A percentile compares a stretch with the other conserved stretches of the same genome.
phyloP scores from a whole-genome alignment of 2,113 vertebrate genomes.

The Anoura caudifer region DNA sequence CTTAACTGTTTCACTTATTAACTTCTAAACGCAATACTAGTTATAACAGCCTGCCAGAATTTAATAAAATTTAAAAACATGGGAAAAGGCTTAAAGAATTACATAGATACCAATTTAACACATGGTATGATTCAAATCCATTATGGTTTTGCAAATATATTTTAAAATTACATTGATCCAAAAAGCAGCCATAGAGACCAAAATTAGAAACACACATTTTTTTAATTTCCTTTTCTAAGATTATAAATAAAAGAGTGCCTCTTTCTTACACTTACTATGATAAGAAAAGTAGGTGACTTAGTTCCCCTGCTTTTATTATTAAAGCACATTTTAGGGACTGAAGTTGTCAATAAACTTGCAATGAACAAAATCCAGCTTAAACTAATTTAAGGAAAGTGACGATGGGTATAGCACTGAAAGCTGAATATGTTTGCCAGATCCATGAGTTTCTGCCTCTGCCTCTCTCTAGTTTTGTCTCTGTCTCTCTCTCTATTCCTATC shows the following conservation, averaged over 20 bases:
- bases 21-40: slow-evolving; percentile 24
- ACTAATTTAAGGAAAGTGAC: background rate
- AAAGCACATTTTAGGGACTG: background rate
- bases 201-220: background rate
- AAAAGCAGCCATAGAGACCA: background rate
- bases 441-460: background rate
- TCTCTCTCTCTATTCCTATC: background rate
- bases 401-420: background rate
- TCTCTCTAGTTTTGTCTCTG: background rate
- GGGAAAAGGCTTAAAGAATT: background rate
- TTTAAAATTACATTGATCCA: slow-evolving; percentile 26
- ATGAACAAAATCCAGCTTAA: background rate
- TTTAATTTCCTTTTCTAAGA: background rate
- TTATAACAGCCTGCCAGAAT: slow-evolving; percentile 14
- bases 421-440: background rate
- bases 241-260: background rate
- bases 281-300: background rate
- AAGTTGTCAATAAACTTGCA: background rate
- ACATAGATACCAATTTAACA: background rate
- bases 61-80: slow-evolving; percentile 35
- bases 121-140: slow-evolving; percentile 5
- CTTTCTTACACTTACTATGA: background rate
- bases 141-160: background rate
- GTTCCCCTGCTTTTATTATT: background rate
- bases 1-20: slow-evolving; percentile 40